These are phyloP conservation scores for Scaptomyza montana DNA, from an alignment of 1,140 invertebrate species.

Conservation along the genomic window DNA sequence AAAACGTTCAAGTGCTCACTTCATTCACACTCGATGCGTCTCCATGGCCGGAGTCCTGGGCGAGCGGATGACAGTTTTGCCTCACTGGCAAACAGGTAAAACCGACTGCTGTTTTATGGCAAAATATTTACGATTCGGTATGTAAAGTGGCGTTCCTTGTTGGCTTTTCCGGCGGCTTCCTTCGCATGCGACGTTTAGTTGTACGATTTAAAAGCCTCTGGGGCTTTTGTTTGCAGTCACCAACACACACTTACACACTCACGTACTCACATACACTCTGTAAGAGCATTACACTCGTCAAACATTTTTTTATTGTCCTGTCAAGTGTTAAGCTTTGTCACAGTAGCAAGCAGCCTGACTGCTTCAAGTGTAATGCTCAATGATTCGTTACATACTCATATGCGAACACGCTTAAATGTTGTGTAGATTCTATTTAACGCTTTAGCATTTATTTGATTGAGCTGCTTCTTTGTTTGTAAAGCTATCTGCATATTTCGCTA, in stretches of 20 bases:
- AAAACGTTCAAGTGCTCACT: constrained; percentile 75
- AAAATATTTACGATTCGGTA: constrained; percentile 82
- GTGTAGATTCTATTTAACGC: constrained; percentile 7
- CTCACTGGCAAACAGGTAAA: constrained; percentile 36
- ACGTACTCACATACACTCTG: constrained; percentile 4
- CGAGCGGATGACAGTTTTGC: constrained; percentile 14
- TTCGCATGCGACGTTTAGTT: constrained; percentile 41
- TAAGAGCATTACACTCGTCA: constrained; percentile 34
- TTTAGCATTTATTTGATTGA: constrained; percentile 61
- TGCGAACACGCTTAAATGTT: constrained; percentile 9
- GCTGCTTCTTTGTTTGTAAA: constrained; percentile 38
- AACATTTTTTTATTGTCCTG: constrained; percentile 62
- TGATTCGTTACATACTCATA: constrained; percentile 24
- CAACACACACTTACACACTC: not conserved
- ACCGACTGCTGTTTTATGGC: constrained; percentile 64
- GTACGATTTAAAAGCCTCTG: constrained; percentile 64
- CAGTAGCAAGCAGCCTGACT: not conserved
- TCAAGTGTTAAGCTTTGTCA: constrained; percentile 44
- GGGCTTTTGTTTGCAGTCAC: constrained; percentile 56
- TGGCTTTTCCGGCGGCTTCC: constrained; percentile 70
- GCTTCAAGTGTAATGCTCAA: constrained; percentile 31
- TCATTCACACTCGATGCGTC: constrained; percentile 81
- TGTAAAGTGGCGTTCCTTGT: constrained; percentile 79
- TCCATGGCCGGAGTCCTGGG: constrained; percentile 17
- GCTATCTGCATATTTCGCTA: constrained; percentile 41